A percentile compares a stretch with the other conserved stretches of the same genome.
Evolutionary conservation across 2,113 vertebrate species (phyloP).

Genomic region (Alethe diademata): DNA sequence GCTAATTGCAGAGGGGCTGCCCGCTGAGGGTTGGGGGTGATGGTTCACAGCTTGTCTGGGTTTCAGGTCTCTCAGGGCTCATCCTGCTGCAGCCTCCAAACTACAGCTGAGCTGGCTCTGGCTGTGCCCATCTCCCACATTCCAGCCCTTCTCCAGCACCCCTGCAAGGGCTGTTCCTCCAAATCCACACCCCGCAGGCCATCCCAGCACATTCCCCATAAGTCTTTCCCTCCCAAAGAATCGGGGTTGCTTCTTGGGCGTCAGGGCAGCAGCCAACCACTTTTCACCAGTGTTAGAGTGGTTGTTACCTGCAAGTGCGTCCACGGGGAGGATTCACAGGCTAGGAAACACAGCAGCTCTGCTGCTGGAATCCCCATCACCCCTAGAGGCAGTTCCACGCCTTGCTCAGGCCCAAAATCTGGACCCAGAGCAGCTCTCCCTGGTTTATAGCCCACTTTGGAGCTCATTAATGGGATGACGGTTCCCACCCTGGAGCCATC

Average conservation of each 20-base stretch:
- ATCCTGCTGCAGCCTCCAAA: background rate
- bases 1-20: background rate
- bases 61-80: background rate
- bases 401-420: accelerated
- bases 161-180: background rate
- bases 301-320: accelerated
- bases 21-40: background rate
- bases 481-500: background rate
- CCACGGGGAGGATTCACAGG: accelerated
- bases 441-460: background rate
- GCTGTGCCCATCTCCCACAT: accelerated
- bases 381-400: accelerated
- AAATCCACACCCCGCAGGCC: background rate
- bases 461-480: background rate
- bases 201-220: accelerated
- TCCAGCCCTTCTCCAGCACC: background rate
- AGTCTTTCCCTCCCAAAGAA: background rate
- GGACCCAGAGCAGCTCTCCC: accelerated
- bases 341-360: background rate
- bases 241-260: accelerated
- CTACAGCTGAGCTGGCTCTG: background rate
- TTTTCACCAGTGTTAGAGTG: accelerated
- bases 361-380: too few relatives aligned
- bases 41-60: background rate
- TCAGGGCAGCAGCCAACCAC: background rate